Evolutionary conservation across 2,113 vertebrate species (phyloP).

Genomic region (Naja naja): DNA sequence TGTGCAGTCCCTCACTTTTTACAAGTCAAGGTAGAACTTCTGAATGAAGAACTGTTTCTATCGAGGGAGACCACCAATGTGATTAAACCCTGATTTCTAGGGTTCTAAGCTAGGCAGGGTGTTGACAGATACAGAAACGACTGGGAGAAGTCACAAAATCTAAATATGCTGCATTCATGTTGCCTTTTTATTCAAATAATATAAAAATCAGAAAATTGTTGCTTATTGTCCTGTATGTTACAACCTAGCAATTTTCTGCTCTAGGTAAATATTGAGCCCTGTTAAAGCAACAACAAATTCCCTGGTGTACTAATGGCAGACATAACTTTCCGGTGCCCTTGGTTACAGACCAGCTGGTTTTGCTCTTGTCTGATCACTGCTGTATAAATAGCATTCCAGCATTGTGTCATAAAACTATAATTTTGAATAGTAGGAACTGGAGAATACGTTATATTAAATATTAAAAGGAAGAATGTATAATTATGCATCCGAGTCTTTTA

Average conservation of each 20-base stretch:
- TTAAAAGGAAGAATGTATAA: neutral
- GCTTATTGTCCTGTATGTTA: neutral
- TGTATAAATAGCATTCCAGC: conserved; percentile 65
- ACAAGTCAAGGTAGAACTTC: neutral
- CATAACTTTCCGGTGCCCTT: conserved; percentile 60
- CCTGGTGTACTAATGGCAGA: conserved; percentile 49
- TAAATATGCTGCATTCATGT: neutral
- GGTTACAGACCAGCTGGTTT: conserved; percentile 64
- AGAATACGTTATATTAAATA: conserved; percentile 14
- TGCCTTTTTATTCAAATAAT: neutral
- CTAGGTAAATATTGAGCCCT: conserved; percentile 49
- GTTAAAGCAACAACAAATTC: conserved; percentile 37
- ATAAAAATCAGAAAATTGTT: neutral
- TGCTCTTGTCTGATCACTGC: conserved; percentile 55
- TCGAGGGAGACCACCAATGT: neutral
- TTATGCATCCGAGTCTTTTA: neutral
- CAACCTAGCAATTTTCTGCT: conserved; percentile 30
- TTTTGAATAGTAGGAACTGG: conserved; percentile 1
- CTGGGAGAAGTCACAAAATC: neutral
- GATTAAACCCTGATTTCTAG: neutral
- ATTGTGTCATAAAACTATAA: conserved; percentile 48
- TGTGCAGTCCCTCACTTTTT: neutral
- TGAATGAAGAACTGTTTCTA: neutral
- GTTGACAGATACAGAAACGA: neutral
- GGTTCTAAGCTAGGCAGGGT: neutral